A percentile compares a stretch with the other conserved stretches of the same genome.
Conservation (phyloP, 2,888 invertebrate genomes). For the Ptilodon capucinus region DNA sequence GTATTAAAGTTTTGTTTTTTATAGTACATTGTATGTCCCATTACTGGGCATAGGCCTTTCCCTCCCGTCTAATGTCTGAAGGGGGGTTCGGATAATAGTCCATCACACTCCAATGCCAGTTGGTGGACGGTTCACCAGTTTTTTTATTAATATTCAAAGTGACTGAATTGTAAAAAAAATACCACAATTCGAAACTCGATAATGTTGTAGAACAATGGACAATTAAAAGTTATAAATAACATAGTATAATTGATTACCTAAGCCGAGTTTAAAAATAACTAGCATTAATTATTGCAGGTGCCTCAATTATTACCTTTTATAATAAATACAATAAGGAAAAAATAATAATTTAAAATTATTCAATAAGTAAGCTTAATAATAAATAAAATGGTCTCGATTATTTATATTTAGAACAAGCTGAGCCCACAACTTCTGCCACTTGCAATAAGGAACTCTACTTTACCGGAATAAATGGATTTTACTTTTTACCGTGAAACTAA, state of each 20-base stretch:
- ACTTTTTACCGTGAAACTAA: too few relatives aligned
- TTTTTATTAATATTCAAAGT: too few relatives aligned
- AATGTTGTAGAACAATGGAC: neutral
- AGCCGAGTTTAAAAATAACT: neutral
- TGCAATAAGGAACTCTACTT: too few relatives aligned
- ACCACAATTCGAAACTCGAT: neutral
- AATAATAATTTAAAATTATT: neutral
- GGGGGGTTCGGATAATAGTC: too few relatives aligned
- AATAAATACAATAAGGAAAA: neutral
- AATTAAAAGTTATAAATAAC: neutral
- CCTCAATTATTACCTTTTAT: neutral
- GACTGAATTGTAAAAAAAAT: too few relatives aligned
- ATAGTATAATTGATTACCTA: neutral
- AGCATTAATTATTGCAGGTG: neutral
- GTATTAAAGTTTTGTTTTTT: constrained; percentile 4
- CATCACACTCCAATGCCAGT: too few relatives aligned
- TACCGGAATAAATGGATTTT: too few relatives aligned
- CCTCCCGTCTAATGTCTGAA: too few relatives aligned
- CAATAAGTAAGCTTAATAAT: neutral
- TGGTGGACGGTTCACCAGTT: too few relatives aligned
- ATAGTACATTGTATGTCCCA: neutral
- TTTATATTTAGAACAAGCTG: neutral
- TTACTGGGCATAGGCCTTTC: too few relatives aligned
- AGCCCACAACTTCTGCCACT: too few relatives aligned
- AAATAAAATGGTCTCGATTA: neutral